A percentile compares a stretch with the other conserved stretches of the same genome.
Evolutionary conservation across 1,140 invertebrate genomes (phyloP).

Genomic region (Agraylea sexmaculata): DNA sequence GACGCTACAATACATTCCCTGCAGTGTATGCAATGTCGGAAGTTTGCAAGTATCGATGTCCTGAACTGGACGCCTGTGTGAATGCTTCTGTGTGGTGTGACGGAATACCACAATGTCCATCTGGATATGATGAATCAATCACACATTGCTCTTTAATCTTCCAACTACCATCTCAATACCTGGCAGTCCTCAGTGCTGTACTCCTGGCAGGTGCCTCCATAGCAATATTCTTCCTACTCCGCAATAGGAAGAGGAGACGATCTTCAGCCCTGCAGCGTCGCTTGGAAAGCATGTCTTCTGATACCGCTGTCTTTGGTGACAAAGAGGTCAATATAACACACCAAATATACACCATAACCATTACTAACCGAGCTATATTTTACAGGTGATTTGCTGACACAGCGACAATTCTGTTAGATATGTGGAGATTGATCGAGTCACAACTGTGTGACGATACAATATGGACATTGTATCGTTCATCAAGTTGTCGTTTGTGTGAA

Average conservation of each 20-base stretch:
- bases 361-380: too few relatives aligned
- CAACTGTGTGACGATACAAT: conserved; percentile 71
- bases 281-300: conserved; percentile 61
- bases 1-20: conserved; percentile 30
- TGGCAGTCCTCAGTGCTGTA: conserved; percentile 40
- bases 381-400: conserved; percentile 89
- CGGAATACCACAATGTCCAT: conserved; percentile 72
- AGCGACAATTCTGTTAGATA: conserved; percentile 85
- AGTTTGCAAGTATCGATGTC: conserved; percentile 69
- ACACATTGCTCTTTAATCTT: conserved; percentile 64
- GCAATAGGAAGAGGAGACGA: conserved; percentile 47
- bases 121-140: conserved; percentile 74
- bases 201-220: conserved; percentile 28
- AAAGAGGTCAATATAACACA: too few relatives aligned
- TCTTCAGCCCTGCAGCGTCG: conserved; percentile 62
- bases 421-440: conserved; percentile 78
- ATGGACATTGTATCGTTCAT: too few relatives aligned
- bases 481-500: too few relatives aligned
- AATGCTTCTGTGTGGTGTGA: conserved; percentile 83
- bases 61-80: conserved; percentile 79
- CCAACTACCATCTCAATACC: conserved; percentile 58
- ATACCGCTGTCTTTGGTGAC: conserved; percentile 66
- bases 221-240: conserved; percentile 25
- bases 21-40: conserved; percentile 48
- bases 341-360: too few relatives aligned